Base-by-base conservation (phyloP, 2,113 vertebrate genomes). In the Stegostoma tigrinum region DNA sequence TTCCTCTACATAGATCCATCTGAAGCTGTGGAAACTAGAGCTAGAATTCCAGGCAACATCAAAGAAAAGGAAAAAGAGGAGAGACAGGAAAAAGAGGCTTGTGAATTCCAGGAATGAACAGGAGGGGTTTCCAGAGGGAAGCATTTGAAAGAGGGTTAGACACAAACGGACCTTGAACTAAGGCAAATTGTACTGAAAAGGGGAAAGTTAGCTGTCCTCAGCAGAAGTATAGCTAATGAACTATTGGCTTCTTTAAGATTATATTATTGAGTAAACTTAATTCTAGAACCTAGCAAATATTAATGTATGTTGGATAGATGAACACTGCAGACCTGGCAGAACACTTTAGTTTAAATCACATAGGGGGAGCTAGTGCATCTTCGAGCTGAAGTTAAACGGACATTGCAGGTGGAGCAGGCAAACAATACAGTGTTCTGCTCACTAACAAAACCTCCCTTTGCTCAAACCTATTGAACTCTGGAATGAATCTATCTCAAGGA, bases 351-450 rank as follows among this genome's bases (percentile, higher is more conserved):
- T 93, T 93, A 8, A 3, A 66, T 93, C 89, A 93, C 34, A 66
- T 93, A 93, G 89, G 66, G 89, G 89, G 89, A 93, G 89, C 89
- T 93, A n/a, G 55, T 66, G 89, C 64, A 15, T 93, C 89, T 93
- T 93, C 23, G 89, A 66, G 89, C 34, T 17, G 87, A 34, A 55
- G 15, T 61, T 90, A 55, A 90, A 64, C 4, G 1, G 52, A 61
- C 52, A 38, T 21, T 93, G 89, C 89, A 93, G 89, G 61, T 93
- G 61, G 61, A 93, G 64, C 23, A 93, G 89, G 4, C 61, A 93
- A 93, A 93, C n/a, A 66, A 6, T 66, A 34, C 55, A 14, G 38
- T 34, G 17, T 93, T 83, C 89, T 67, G 34, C 23, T 93, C n/a
- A 93, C 23, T 38, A 66, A 38, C 34, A 34, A 66, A 67, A 38